These are phyloP conservation scores for Eumaeus atala DNA, from an alignment of 1,140 invertebrate genomes.

Conservation along the genomic window DNA sequence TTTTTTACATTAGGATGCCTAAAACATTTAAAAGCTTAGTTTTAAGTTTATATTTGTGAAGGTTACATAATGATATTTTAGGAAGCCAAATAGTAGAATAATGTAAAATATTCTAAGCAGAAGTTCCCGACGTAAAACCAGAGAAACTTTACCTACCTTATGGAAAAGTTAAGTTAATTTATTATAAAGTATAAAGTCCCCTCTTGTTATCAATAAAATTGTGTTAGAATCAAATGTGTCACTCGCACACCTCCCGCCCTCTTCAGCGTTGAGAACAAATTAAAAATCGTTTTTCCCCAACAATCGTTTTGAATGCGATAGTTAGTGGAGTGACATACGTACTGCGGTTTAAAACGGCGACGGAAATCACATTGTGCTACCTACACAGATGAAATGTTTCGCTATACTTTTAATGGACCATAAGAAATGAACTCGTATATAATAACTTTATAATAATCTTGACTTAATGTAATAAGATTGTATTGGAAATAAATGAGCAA, in stretches of 20 bases:
- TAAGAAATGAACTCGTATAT: neutral
- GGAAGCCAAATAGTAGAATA: no score
- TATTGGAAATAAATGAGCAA: no score
- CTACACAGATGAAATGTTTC: neutral
- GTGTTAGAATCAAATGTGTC: slow-evolving; percentile 18
- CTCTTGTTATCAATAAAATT: slow-evolving; percentile 11
- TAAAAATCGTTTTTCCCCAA: slow-evolving; percentile 32
- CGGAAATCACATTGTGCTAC: neutral
- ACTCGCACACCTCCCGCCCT: slow-evolving; percentile 27
- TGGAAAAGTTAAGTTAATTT: slow-evolving; percentile 7
- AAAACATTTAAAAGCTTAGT: no score
- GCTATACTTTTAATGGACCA: neutral
- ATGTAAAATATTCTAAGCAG: no score
- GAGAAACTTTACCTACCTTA: neutral
- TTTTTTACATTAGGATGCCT: no score
- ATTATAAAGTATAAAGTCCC: slow-evolving; percentile 9
- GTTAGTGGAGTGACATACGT: slow-evolving; percentile 2
- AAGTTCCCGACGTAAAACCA: no score
- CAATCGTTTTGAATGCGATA: slow-evolving; percentile 17
- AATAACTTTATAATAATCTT: neutral
- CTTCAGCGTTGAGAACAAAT: slow-evolving; percentile 24
- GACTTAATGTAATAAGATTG: no score
- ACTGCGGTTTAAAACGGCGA: neutral
- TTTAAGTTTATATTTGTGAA: no score
- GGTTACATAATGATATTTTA: no score